A percentile compares a stretch with the other conserved stretches of the same genome.
phyloP scores from a whole-genome alignment of 2,113 vertebrate species.

The Reinhardtius hippoglossoides region DNA sequence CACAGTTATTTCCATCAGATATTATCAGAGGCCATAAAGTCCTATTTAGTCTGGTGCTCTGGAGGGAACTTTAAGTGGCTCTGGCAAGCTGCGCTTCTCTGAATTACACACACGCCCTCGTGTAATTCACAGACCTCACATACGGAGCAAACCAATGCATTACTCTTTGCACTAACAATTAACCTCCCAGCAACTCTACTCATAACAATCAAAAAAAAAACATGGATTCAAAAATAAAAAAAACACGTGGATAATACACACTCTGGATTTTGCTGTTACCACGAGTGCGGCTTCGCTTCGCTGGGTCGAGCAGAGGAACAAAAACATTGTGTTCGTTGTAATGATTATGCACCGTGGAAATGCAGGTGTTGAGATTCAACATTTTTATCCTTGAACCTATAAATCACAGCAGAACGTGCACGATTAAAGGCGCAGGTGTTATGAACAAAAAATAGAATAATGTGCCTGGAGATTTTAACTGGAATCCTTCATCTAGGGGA shows the following conservation, averaged over 20 bases:
- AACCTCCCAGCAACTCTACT: slow-evolving; percentile 10
- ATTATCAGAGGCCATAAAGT: slow-evolving; percentile 33
- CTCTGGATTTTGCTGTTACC: not conserved
- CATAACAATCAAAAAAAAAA: not conserved
- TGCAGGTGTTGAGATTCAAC: slow-evolving; percentile 1
- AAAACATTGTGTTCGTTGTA: not conserved
- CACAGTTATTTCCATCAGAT: slow-evolving; percentile 39
- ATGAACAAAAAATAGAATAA: not conserved
- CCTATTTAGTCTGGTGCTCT: slow-evolving; percentile 4
- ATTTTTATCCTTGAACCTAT: not conserved
- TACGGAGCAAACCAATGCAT: not conserved
- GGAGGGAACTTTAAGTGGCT: slow-evolving; percentile 17
- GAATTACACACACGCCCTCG: slow-evolving; percentile 5
- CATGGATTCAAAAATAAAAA: no score
- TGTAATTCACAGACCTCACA: slow-evolving; percentile 3
- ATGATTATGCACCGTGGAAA: not conserved
- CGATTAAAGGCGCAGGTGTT: not conserved
- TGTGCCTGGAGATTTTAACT: not conserved
- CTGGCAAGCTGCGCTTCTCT: slow-evolving; percentile 16
- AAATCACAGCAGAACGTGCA: not conserved
- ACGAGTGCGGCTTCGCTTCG: not conserved
- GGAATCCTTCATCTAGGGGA: not conserved
- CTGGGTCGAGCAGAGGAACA: not conserved
- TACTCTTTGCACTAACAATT: slow-evolving; percentile 7
- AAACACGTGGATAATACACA: not conserved